phyloP scores from a whole-genome alignment of 2,888 invertebrate genomes.

The Liodrosophila aerea region DNA sequence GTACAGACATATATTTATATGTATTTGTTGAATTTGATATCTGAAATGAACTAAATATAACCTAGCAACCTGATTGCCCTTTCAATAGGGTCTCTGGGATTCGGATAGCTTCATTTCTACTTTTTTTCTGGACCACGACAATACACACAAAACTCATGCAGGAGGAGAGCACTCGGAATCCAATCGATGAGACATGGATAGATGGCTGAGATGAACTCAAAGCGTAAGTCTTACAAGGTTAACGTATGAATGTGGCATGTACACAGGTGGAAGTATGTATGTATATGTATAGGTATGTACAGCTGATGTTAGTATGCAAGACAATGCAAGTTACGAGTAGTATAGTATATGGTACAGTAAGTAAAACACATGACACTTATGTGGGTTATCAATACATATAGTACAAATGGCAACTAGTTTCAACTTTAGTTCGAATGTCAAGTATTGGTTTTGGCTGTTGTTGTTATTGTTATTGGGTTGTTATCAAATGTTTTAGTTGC shows the following conservation, averaged over 20 bases:
- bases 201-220: conserved; percentile 45
- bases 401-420: conserved; percentile 8
- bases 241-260: conserved; percentile 37
- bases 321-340: conserved; percentile 48
- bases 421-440: neutral
- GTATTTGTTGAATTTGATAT: no score
- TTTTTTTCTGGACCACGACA: neutral
- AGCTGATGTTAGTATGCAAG: conserved; percentile 50
- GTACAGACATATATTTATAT: no score
- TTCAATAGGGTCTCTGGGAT: no score
- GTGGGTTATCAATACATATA: neutral
- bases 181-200: conserved; percentile 30
- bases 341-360: conserved; percentile 52
- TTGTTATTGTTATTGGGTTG: no score
- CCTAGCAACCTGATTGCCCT: no score
- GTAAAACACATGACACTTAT: conserved; percentile 56
- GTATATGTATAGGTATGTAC: conserved; percentile 27
- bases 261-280: conserved; percentile 27
- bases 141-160: conserved; percentile 43
- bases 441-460: neutral
- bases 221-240: conserved; percentile 46
- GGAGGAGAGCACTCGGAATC: conserved; percentile 31
- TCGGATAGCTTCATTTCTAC: no score
- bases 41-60: no score
- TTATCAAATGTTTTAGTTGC: conserved; percentile 48